phyloP scores from a whole-genome alignment of 2,113 vertebrate species.

The Brachyhypopomus gauderio region DNA sequence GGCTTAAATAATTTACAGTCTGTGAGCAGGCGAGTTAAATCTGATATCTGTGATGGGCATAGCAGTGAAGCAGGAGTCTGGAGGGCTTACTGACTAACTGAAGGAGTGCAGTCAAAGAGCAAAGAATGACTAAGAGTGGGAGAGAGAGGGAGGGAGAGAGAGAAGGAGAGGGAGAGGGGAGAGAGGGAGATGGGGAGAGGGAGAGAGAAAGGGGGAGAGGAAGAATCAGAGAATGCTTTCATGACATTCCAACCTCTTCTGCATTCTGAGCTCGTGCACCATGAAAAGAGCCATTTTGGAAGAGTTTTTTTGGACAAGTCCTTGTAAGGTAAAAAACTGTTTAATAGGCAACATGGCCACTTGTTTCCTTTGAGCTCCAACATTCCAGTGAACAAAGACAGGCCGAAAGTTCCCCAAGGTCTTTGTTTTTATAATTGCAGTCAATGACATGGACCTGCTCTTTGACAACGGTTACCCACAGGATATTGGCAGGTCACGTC shows the following conservation, averaged over 20 bases:
- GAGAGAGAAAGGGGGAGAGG: neutral
- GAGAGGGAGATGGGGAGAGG: conserved; percentile 14
- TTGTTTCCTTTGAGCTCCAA: conserved; percentile 33
- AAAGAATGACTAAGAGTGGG: conserved; percentile 30
- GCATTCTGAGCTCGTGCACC: conserved; percentile 31
- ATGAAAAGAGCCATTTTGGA: conserved; percentile 18
- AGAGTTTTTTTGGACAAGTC: conserved; percentile 38
- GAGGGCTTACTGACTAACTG: neutral
- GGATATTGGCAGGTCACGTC: too few species aligned
- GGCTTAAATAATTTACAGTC: conserved; percentile 39
- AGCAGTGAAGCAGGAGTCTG: neutral
- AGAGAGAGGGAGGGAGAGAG: neutral
- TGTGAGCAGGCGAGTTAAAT: conserved; percentile 12
- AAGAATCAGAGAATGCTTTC: conserved; percentile 36
- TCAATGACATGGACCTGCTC: too few species aligned
- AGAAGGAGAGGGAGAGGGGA: neutral
- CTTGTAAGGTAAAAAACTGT: conserved; percentile 38
- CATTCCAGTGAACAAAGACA: conserved; percentile 38
- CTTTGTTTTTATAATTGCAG: neutral
- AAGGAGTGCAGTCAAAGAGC: conserved; percentile 3
- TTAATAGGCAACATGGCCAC: conserved; percentile 37
- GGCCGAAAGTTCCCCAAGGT: conserved; percentile 23
- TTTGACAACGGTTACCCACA: too few species aligned
- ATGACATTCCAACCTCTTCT: conserved; percentile 21
- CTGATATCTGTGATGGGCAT: conserved; percentile 23